Evolutionary conservation across 1,140 invertebrate species (phyloP), one percentile per base, ranked within the genome.

Genomic region (Neodiprion lecontei): DNA sequence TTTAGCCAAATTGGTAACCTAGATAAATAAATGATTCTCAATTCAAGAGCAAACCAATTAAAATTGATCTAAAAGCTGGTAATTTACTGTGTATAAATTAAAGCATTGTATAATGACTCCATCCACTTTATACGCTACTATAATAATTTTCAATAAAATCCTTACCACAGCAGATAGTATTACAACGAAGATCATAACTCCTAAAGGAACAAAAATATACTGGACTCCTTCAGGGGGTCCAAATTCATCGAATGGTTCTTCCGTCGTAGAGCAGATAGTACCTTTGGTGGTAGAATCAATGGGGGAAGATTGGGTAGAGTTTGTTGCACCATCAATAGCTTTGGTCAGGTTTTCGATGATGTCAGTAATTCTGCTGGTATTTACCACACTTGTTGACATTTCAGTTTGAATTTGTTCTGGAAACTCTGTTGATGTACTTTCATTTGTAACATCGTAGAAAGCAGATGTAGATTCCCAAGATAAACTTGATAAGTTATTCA

Each of bases 121-220:
- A 40, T 40, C 28, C 28, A 40, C 5, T 40, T 40, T 5, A 40
- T 40, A 40, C 28, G 5, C 28, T 5, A 40, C 28, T 40, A 5
- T 40, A 40, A 40, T 5, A 23, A 23, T 48, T 48, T 12, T 23
- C 12, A 48, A 23, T 12, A 53, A 17, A 9, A 79, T 79, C 78
- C 83, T 86, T 84, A 89, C 88, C 86, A 87, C 85, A 78, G 86
- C 87, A 72, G 88, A 88, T 70, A 89, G 76, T 73, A 89, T 77
- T 73, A 89, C 84, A 70, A 89, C 88, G 77, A 87, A 88, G 77
- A 88, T 85, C 81, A 89, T 86, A 50, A 89, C 87, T 75, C 86
- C 85, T 23, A 89, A 80, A 21, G 88, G 88, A 77, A 89, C 88
- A 81, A 89, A 88, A 82, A 89, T 89, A 78, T 88, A 88, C 76